Conservation (phyloP, 2,888 invertebrate species). For the Microchrysa polita region DNA sequence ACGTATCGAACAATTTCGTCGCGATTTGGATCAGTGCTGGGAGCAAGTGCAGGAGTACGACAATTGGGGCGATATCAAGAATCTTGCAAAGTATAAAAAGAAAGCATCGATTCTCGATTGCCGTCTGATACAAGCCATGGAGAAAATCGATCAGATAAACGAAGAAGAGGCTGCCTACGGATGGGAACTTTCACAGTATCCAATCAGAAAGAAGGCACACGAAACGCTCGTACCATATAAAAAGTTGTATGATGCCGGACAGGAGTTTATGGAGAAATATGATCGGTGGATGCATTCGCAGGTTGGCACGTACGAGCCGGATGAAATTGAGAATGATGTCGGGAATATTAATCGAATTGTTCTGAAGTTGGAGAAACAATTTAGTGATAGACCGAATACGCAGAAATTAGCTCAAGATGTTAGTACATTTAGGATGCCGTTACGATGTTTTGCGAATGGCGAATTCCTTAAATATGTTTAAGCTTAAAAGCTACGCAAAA, state of each 20-base stretch:
- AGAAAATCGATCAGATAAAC: conserved; percentile 87
- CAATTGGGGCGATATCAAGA: conserved; percentile 85
- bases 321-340: conserved; percentile 77
- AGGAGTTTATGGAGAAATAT: conserved; percentile 84
- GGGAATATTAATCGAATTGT: conserved; percentile 70
- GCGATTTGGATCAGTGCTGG: conserved; percentile 82
- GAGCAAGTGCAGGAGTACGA: conserved; percentile 86
- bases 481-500: too few species aligned
- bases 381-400: conserved; percentile 79
- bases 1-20: conserved; percentile 82
- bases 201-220: conserved; percentile 79
- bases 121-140: conserved; percentile 73
- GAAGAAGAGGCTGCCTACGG: conserved; percentile 89
- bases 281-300: conserved; percentile 85
- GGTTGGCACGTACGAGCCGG: conserved; percentile 87
- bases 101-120: conserved; percentile 83
- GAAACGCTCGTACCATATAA: conserved; percentile 87
- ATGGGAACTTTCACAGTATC: conserved; percentile 89
- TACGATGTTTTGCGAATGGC: too few species aligned
- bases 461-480: too few species aligned
- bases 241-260: conserved; percentile 87
- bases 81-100: conserved; percentile 82
- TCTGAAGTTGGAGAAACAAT: conserved; percentile 88
- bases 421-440: too few species aligned
- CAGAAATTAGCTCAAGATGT: conserved; percentile 74